Evolutionary conservation across 1,140 invertebrate species (phyloP).

Genomic region (Reticulitermes speratus): DNA sequence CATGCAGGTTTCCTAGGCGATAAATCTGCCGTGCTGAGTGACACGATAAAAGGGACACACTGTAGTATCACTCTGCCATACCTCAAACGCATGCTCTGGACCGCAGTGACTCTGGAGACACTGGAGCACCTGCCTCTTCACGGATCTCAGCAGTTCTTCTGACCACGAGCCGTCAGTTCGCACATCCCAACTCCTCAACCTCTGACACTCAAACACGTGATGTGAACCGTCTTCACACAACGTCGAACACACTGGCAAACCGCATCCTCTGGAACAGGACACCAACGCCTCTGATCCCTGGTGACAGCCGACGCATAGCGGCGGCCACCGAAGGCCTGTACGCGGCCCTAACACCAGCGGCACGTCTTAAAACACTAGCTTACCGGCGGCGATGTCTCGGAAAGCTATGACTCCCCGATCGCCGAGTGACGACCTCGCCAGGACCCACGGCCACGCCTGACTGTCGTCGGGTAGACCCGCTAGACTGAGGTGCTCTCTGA

Average conservation of each 20-base stretch:
- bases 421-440: constrained; percentile 55
- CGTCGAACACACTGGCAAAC: constrained; percentile 57
- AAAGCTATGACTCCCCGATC: constrained; percentile 67
- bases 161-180: constrained; percentile 46
- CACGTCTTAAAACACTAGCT: constrained; percentile 65
- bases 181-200: constrained; percentile 38
- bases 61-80: constrained; percentile 7
- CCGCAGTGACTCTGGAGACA: constrained; percentile 57
- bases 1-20: background rate
- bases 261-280: constrained; percentile 56
- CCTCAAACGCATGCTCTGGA: constrained; percentile 56
- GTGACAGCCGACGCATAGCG: constrained; percentile 58
- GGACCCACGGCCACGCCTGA: constrained; percentile 40
- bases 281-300: constrained; percentile 38
- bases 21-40: too few relatives aligned
- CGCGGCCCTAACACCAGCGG: constrained; percentile 59
- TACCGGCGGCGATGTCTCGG: constrained; percentile 60
- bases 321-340: constrained; percentile 51
- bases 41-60: too few relatives aligned
- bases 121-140: constrained; percentile 54
- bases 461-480: constrained; percentile 25
- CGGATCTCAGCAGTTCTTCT: constrained; percentile 52
- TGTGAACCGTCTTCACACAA: constrained; percentile 54
- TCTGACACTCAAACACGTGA: constrained; percentile 59
- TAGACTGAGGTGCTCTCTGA: constrained; percentile 39